A percentile compares a stretch with the other conserved stretches of the same genome.
Evolutionary conservation across 2,113 vertebrate species (phyloP).

Genomic region (Sturnira hondurensis): DNA sequence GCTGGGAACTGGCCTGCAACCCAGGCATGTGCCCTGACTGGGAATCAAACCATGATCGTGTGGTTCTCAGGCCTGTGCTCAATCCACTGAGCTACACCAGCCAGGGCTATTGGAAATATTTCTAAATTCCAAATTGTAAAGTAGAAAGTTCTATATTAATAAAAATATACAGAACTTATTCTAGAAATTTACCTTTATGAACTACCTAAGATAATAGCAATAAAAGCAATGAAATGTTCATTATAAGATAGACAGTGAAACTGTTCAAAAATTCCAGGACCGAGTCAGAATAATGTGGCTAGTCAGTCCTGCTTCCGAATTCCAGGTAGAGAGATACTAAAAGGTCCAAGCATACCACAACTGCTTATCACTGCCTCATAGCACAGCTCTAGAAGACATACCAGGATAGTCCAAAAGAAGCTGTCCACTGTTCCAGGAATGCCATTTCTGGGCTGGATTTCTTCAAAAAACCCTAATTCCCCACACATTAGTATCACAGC

Average conservation of each 20-base stretch:
- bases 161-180: neutral
- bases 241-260: neutral
- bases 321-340: neutral
- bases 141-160: neutral
- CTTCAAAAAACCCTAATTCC: neutral
- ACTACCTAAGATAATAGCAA: neutral
- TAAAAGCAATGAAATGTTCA: neutral
- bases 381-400: neutral
- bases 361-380: neutral
- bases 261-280: neutral
- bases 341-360: neutral
- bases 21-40: no score
- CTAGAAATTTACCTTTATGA: neutral
- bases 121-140: neutral
- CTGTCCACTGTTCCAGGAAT: neutral
- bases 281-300: neutral
- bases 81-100: no score
- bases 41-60: no score
- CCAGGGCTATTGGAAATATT: neutral
- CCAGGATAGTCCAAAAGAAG: neutral
- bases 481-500: neutral
- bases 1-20: no score
- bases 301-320: neutral
- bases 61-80: no score
- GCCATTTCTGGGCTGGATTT: neutral